Percentiles rank a stretch among this genome's conserved stretches.
Evolutionary conservation across 2,888 invertebrate species (phyloP).

Genomic region (Athripsodes cinereus): DNA sequence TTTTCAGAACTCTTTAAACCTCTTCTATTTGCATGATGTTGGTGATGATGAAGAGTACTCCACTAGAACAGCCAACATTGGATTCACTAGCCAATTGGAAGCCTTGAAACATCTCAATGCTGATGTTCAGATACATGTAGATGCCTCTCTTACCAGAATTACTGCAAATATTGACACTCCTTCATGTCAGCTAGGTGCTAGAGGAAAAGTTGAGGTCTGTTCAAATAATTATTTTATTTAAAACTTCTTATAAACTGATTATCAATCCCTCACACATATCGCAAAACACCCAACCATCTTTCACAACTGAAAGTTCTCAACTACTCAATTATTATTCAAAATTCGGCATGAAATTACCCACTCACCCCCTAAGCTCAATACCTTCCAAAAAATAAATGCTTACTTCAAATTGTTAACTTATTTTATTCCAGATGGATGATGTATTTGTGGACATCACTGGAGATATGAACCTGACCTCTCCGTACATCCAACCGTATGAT

Average conservation of each 20-base stretch:
- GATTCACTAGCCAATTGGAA: slow-evolving; percentile 40
- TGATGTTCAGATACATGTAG: slow-evolving; percentile 37
- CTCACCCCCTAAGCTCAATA: too few species aligned
- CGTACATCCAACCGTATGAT: slow-evolving; percentile 57
- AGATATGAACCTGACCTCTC: slow-evolving; percentile 56
- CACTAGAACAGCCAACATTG: slow-evolving; percentile 39
- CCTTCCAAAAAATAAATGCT: too few species aligned
- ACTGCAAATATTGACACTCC: slow-evolving; percentile 44
- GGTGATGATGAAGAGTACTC: slow-evolving; percentile 45
- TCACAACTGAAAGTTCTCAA: too few species aligned
- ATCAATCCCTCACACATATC: too few species aligned
- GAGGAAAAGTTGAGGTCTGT: slow-evolving; percentile 41
- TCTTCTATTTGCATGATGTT: slow-evolving; percentile 40
- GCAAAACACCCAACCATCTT: too few species aligned
- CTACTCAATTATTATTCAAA: too few species aligned
- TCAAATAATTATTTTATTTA: background rate
- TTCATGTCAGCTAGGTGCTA: slow-evolving; percentile 40
- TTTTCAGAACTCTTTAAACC: slow-evolving; percentile 41
- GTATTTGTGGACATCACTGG: slow-evolving; percentile 58
- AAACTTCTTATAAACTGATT: background rate
- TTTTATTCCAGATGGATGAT: slow-evolving; percentile 50
- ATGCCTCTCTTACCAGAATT: slow-evolving; percentile 45
- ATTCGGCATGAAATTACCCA: too few species aligned
- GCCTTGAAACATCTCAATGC: slow-evolving; percentile 42
- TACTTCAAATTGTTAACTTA: background rate